Base-by-base conservation (phyloP, 2,113 vertebrate species). In the Aegithalos caudatus region DNA sequence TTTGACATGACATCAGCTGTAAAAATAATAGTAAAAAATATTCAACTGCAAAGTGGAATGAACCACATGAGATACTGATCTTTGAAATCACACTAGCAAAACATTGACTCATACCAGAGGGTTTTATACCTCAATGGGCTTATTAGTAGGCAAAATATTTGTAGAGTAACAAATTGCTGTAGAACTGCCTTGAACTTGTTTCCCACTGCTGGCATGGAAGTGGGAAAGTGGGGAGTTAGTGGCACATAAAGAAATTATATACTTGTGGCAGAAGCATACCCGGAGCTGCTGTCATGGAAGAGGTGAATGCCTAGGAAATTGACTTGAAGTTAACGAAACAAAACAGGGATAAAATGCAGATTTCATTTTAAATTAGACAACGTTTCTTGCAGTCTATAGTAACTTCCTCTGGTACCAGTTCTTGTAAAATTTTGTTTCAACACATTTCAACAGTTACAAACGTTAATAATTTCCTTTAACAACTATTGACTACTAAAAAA, bases 281-380 rank as follows among this genome's bases (percentile, higher is more conserved):
- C 33, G 80, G 28, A 62, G 29, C 31, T 91, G 33, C 51, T 87
- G 73, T 73, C 81, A 35, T 70, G 89, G 71, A 80, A 73, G 62
- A 96, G 79, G 45, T 38, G 53, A 77, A 78, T 83, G 18, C 18
- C 61, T 29, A 70, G 78, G 86, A 97, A 94, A 95, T 86, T 96
- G 64, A 77, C 53, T 95, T 95, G 80, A 82, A 90, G 53, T n/a
- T 57, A 94, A 94, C 31, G 13, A 94, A 97, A 95, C 25, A 10
- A 95, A 90, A 79, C 12, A 48, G 37, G 29, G 44, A 58, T 62
- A 69, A 92, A 87, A 27, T 29, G 6, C 6, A 56, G 47, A 93
- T 96, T 97, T 96, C 20, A 54, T 87, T 94, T 96, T 86, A 93
- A 88, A 58, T 80, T 95, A 91, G 54, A 71, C 21, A 81, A 69